Percentiles rank a stretch among this genome's conserved stretches.
These are phyloP conservation scores for zebrafish (Danio rerio) DNA, from an alignment of 2,113 vertebrate species.

Conservation along the genomic window GRCz12tu NC_133196.1:27149501-27150000, in stretches of 20 bases:
- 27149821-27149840: too few species aligned
- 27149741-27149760: conserved; percentile 86
- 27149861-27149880: too few species aligned
- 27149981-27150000: too few species aligned
- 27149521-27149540: conserved; percentile 19
- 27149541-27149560: background rate
- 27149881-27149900: too few species aligned
- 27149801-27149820: too few species aligned
- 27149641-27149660: conserved; percentile 84
- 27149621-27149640: conserved; percentile 68
- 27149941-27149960: too few species aligned
- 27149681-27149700: conserved; percentile 91
- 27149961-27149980: too few species aligned
- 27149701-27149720: conserved; percentile 86
- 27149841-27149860: too few species aligned
- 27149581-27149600: conserved; percentile 22
- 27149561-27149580: background rate
- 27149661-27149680: conserved; percentile 88
- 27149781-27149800: background rate
- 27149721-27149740: conserved; percentile 83
- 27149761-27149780: conserved; percentile 75
- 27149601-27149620: conserved; percentile 7
- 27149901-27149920: too few species aligned
- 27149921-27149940: too few species aligned
- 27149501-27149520: conserved; percentile 10